Conservation (phyloP, 2,797 vertebrate genomes). For the Enteromius treurensis region DNA sequence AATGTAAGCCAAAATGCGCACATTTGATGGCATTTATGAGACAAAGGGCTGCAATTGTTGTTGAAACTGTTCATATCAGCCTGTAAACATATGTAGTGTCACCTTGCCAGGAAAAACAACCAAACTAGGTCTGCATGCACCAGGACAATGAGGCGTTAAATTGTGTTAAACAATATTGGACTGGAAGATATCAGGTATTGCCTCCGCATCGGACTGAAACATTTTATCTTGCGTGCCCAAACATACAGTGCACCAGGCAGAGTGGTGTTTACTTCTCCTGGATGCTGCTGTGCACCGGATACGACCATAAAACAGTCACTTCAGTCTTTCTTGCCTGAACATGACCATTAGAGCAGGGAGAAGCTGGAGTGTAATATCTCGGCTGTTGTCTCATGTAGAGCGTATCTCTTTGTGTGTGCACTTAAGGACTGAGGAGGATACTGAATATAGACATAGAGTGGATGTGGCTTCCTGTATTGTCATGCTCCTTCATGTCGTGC, state of each 20-base stretch:
- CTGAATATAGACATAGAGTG: conserved; percentile 20
- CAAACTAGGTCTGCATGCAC: conserved; percentile 24
- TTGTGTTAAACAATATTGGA: conserved; percentile 39
- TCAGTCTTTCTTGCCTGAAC: conserved; percentile 19
- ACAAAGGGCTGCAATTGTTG: background rate
- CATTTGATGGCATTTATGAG: background rate
- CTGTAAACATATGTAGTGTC: conserved; percentile 32
- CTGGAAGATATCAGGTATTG: conserved; percentile 35
- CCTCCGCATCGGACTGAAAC: background rate
- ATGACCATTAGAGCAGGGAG: conserved; percentile 24
- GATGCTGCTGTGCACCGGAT: conserved; percentile 35
- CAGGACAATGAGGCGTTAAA: conserved; percentile 32
- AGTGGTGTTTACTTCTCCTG: conserved; percentile 32
- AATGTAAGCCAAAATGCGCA: background rate
- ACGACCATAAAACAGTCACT: conserved; percentile 40
- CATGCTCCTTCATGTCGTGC: conserved; percentile 22
- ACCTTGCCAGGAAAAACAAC: conserved; percentile 38
- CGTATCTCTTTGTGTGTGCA: conserved; percentile 6
- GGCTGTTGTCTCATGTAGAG: conserved; percentile 2
- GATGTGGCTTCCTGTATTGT: conserved; percentile 31
- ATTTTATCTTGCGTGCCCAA: conserved; percentile 29
- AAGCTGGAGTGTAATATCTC: conserved; percentile 29
- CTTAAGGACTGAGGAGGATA: conserved; percentile 30
- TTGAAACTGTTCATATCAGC: conserved; percentile 30
- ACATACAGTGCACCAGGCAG: background rate